phyloP scores from a whole-genome alignment of 2,888 invertebrate genomes.

The Plagodis dolabraria region DNA sequence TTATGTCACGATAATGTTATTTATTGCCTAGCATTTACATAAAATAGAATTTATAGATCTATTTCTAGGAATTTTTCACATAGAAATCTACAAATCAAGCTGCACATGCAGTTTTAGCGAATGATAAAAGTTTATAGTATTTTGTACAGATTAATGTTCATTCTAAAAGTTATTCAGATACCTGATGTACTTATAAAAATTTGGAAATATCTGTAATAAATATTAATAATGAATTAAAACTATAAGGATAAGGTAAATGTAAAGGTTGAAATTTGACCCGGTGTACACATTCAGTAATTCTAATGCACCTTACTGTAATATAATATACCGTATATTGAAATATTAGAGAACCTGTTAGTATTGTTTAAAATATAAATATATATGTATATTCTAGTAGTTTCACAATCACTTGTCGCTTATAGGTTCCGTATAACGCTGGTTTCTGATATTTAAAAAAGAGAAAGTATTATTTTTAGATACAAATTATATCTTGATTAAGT shows the following conservation, averaged over 20 bases:
- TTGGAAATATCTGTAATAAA: conserved; percentile 36
- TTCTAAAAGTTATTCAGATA: not conserved
- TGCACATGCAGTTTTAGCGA: too few relatives aligned
- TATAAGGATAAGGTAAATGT: conserved; percentile 55
- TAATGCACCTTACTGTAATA: conserved; percentile 77
- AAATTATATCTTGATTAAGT: conserved; percentile 82
- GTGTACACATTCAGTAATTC: conserved; percentile 74
- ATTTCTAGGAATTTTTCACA: too few relatives aligned
- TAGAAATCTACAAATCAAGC: too few relatives aligned
- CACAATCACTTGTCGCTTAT: conserved; percentile 64
- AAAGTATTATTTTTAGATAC: conserved; percentile 84
- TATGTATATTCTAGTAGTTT: conserved; percentile 62
- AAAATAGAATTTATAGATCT: too few relatives aligned
- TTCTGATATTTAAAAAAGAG: conserved; percentile 68
- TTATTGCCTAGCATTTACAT: not conserved
- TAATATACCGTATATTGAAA: conserved; percentile 66
- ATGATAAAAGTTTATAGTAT: too few relatives aligned
- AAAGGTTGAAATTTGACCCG: conserved; percentile 69
- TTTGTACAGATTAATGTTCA: not conserved
- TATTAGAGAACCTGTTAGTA: conserved; percentile 64
- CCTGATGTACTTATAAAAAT: conserved; percentile 5
- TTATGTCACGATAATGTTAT: not conserved
- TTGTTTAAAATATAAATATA: conserved; percentile 48
- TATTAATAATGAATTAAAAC: conserved; percentile 22
- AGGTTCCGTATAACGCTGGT: conserved; percentile 77